Conservation (phyloP, 2,888 invertebrate genomes). For the Apodemia zela region DNA sequence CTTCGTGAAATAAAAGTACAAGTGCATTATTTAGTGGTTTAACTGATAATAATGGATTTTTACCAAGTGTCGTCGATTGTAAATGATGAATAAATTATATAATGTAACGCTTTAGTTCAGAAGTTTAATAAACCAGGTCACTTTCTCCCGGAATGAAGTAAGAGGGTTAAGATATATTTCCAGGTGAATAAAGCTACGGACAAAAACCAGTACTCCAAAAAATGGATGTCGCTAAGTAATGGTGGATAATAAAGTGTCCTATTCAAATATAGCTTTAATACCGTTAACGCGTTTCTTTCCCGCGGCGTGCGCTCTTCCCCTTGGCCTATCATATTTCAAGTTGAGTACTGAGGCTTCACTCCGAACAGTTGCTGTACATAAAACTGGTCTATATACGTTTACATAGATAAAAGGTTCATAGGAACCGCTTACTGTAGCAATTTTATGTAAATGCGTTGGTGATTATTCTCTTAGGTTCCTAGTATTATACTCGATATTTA, state of each 20-base stretch:
- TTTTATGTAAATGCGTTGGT: background rate
- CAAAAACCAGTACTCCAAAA: background rate
- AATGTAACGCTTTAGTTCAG: too few relatives aligned
- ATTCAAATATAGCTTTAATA: constrained; percentile 33
- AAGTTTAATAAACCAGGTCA: background rate
- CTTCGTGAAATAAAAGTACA: too few relatives aligned
- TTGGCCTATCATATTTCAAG: constrained; percentile 34
- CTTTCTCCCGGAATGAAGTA: background rate
- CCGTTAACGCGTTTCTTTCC: constrained; percentile 31
- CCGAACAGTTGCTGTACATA: constrained; percentile 29
- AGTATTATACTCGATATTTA: background rate
- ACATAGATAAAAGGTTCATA: constrained; percentile 1
- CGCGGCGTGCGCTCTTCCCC: constrained; percentile 28
- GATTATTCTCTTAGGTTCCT: constrained; percentile 2
- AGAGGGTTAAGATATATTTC: background rate
- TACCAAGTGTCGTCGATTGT: too few relatives aligned
- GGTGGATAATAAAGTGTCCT: constrained; percentile 19
- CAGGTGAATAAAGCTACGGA: constrained; percentile 9
- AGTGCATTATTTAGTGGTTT: too few relatives aligned
- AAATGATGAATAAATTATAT: too few relatives aligned
- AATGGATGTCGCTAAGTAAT: constrained; percentile 13
- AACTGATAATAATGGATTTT: too few relatives aligned
- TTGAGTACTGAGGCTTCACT: constrained; percentile 36
- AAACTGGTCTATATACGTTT: constrained; percentile 27
- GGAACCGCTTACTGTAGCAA: background rate